These are phyloP conservation scores for Montipora efflorescens DNA, from an alignment of 64 coral and sea anemone species.

Conservation along the genomic window DNA sequence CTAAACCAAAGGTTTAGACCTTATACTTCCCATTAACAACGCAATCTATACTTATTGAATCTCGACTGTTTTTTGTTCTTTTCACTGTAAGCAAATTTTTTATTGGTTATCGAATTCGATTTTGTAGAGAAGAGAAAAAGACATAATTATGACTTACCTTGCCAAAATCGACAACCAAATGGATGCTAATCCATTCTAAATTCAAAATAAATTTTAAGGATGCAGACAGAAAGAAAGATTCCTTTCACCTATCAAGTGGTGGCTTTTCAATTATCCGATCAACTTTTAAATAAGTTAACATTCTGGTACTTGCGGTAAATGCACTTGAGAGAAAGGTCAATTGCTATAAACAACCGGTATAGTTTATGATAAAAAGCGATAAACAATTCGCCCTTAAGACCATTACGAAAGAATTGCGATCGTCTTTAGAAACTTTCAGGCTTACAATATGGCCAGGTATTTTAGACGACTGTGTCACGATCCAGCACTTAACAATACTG, in stretches of 20 bases:
- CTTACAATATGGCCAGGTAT: background rate
- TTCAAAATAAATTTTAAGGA: background rate
- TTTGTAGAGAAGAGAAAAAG: background rate
- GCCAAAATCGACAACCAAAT: background rate
- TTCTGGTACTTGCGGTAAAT: constrained; percentile 32
- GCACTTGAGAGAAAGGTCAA: constrained; percentile 22
- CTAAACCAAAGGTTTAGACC: background rate
- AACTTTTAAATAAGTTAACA: background rate
- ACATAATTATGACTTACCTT: background rate
- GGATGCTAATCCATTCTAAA: background rate
- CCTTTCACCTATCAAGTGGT: background rate
- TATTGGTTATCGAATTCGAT: background rate
- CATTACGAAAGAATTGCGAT: background rate
- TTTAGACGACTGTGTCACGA: background rate
- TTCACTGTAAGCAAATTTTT: no score
- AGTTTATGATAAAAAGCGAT: background rate
- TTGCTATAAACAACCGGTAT: constrained; percentile 32
- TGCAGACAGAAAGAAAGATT: background rate
- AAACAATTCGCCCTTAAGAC: background rate
- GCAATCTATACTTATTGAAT: no score
- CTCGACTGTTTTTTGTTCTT: no score
- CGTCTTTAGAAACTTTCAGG: background rate
- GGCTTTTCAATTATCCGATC: background rate
- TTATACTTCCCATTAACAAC: background rate
- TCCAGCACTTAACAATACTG: no score